phyloP scores from a whole-genome alignment of 1,140 invertebrate genomes.

The Drosophila orena region DNA sequence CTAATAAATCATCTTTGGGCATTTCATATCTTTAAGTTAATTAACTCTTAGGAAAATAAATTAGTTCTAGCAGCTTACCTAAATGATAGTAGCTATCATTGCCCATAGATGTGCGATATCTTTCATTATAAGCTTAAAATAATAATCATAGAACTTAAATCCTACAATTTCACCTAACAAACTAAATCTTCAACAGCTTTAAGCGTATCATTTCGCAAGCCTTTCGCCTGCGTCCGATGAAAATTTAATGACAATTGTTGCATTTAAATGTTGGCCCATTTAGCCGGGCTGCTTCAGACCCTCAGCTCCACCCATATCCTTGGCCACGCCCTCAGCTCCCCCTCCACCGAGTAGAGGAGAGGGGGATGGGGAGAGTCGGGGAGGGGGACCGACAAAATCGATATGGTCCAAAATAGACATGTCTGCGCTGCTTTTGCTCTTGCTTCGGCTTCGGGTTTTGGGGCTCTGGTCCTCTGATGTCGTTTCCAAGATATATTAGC shows the following conservation, averaged over 20 bases:
- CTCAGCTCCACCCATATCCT: slow-evolving; percentile 4
- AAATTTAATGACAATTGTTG: slow-evolving; percentile 80
- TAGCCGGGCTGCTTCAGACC: slow-evolving; percentile 25
- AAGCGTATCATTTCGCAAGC: slow-evolving; percentile 25
- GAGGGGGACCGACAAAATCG: slow-evolving; percentile 60
- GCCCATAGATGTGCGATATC: too few relatives aligned
- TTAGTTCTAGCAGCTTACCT: too few relatives aligned
- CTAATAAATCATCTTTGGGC: neutral
- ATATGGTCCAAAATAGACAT: slow-evolving; percentile 75
- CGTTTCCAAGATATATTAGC: slow-evolving; percentile 69
- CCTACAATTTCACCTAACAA: neutral
- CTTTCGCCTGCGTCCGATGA: slow-evolving; percentile 26
- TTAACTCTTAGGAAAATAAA: too few relatives aligned
- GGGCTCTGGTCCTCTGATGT: slow-evolving; percentile 16
- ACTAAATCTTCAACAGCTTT: slow-evolving; percentile 17
- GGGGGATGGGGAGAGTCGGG: neutral
- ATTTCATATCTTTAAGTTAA: neutral
- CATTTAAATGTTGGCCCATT: slow-evolving; percentile 76
- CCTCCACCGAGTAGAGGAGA: neutral
- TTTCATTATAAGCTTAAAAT: too few relatives aligned
- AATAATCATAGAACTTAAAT: too few relatives aligned
- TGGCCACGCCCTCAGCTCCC: neutral
- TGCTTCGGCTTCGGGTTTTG: slow-evolving; percentile 12
- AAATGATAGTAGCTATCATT: too few relatives aligned
- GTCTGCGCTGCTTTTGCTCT: slow-evolving; percentile 46